These are phyloP conservation scores for Xylocopa sonorina DNA, from an alignment of 1,140 invertebrate genomes.

Conservation along the genomic window DNA sequence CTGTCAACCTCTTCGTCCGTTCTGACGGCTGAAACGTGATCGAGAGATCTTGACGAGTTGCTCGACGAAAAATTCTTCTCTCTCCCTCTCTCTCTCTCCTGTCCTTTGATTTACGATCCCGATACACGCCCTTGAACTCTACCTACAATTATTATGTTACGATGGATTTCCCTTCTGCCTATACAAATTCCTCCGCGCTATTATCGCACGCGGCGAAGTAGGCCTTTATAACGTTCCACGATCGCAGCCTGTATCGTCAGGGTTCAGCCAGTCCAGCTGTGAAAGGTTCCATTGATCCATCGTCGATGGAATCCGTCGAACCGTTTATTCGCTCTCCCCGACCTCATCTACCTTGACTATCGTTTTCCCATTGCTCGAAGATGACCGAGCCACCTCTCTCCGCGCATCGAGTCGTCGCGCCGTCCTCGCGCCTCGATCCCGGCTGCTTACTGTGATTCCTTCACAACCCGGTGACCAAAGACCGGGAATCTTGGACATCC, in stretches of 20 bases:
- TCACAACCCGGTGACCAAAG: conserved; percentile 58
- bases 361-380: background rate
- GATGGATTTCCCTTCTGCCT: background rate
- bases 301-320: background rate
- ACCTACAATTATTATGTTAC: background rate
- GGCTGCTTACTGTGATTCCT: conserved; percentile 49
- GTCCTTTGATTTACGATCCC: background rate
- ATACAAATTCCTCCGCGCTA: background rate
- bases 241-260: background rate
- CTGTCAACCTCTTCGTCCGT: conserved; percentile 23
- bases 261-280: background rate
- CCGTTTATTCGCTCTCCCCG: background rate
- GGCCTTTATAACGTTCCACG: background rate
- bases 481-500: conserved; percentile 62
- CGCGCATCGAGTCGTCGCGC: conserved; percentile 19
- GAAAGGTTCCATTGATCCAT: conserved; percentile 6
- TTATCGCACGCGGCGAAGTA: background rate
- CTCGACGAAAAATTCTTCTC: background rate
- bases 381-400: background rate
- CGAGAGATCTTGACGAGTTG: background rate
- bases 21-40: conserved; percentile 18
- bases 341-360: conserved; percentile 21
- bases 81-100: background rate
- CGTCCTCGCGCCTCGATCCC: background rate
- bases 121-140: too few species aligned